Evolutionary conservation across 2,113 vertebrate genomes (phyloP), one percentile per base, ranked within the genome.

Genomic region (Syngnathoides biaculeatus): DNA sequence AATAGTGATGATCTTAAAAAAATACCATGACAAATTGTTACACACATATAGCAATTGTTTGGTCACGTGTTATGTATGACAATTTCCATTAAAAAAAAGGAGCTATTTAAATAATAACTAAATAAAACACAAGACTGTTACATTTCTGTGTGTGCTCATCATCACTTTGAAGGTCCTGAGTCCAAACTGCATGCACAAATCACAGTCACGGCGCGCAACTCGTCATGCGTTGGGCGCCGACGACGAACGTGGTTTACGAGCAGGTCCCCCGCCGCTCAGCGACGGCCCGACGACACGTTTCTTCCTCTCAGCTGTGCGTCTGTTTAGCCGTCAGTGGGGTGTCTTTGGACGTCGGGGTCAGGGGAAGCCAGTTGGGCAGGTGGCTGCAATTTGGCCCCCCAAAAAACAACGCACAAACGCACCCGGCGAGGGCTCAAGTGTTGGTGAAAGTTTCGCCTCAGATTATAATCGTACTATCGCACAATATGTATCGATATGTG

Each of bases 381-480:
- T 19, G 59, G 85, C 82, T 79, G 53, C 89, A 91, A 78, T 92
- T 91, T 91, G 88, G 80, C 80, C 81, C 26, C 43, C 58, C 14
- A 35, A 68, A 12, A n/a, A n/a, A n/a, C n/a, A n/a, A n/a, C n/a
- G n/a, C n/a, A 39, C 73, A 84, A 84, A 88, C 75, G 79, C 10
- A 6, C 35, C 8, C 64, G 47, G 76, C 71, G 79, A 57, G 9
- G 72, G 39, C 48, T 73, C 69, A 43, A 24, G 58, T 27, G 40
- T n/a, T 8, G 5, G 62, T 5, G 13, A 59, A 22, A 11, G n/a
- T 42, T 40, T 40, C 1, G 19, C 20, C 10, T 39, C 15, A 40
- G 1, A 38, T 22, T 42, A 11, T 42, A 19, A 8, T 59, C 7
- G 0, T 11, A 59, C 26, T 12, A 5, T 8, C 12, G 14, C 38